Evolutionary conservation across 2,113 vertebrate genomes (phyloP).

Genomic region (Oophaga pumilio): DNA sequence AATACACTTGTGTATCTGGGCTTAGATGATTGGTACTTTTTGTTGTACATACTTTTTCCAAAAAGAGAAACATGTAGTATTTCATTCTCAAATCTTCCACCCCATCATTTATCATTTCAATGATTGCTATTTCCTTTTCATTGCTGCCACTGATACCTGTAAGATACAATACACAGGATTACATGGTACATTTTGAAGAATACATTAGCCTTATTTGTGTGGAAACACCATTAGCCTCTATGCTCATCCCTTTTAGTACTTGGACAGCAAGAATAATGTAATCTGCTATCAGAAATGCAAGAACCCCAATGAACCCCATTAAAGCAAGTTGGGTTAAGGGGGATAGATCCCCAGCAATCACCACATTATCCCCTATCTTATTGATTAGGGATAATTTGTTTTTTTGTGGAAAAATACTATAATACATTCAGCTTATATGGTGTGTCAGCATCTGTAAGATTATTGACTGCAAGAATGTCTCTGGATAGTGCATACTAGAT

Average conservation of each 20-base stretch:
- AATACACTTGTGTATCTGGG: background rate
- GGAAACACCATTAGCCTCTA: background rate
- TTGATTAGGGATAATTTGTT: too few species aligned
- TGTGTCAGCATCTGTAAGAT: too few species aligned
- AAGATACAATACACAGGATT: background rate
- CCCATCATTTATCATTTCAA: conserved; percentile 69
- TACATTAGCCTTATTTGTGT: background rate
- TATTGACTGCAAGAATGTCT: too few species aligned
- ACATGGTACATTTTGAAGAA: too few species aligned
- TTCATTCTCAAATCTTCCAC: conserved; percentile 68
- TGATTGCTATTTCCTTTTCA: conserved; percentile 58
- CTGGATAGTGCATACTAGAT: too few species aligned
- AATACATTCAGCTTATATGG: too few species aligned
- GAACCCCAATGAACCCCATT: background rate
- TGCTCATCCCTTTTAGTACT: background rate
- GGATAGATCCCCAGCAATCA: too few species aligned
- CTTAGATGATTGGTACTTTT: too few species aligned
- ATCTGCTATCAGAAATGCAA: background rate
- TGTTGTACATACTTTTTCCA: conserved; percentile 65
- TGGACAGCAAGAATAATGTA: too few species aligned
- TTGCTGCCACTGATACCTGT: conserved; percentile 65
- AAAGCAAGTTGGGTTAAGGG: background rate
- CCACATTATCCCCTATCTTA: too few species aligned
- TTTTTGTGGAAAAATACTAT: too few species aligned
- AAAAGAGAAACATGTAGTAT: conserved; percentile 64